Evolutionary conservation across 1,140 invertebrate genomes (phyloP).

Genomic region (Meloidogyne hapla): DNA sequence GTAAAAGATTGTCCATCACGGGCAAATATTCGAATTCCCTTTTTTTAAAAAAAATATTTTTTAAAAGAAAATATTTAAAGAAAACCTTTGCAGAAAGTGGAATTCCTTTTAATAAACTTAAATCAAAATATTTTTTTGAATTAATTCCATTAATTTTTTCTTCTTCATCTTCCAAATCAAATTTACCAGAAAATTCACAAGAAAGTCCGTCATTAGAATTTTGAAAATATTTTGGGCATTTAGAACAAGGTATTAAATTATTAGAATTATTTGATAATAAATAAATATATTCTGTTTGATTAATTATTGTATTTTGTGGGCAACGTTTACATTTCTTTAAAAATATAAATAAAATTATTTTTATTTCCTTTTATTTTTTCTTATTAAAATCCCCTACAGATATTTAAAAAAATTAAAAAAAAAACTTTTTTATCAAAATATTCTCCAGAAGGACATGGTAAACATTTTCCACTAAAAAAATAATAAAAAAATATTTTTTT

Average conservation of each 20-base stretch:
- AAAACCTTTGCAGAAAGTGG: slow-evolving; percentile 5
- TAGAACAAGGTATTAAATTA: slow-evolving; percentile 32
- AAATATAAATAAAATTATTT: background rate
- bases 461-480: slow-evolving; percentile 65
- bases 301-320: slow-evolving; percentile 34
- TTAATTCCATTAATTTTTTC: too few relatives aligned
- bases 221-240: slow-evolving; percentile 43
- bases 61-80: background rate
- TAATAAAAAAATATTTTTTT: slow-evolving; percentile 16
- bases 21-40: slow-evolving; percentile 68
- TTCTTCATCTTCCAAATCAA: slow-evolving; percentile 51
- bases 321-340: slow-evolving; percentile 30
- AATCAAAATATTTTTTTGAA: slow-evolving; percentile 25
- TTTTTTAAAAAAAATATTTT: slow-evolving; percentile 45
- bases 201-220: slow-evolving; percentile 36
- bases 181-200: slow-evolving; percentile 51
- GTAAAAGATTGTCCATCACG: slow-evolving; percentile 70
- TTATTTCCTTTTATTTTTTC: too few relatives aligned
- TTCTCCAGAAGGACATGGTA: slow-evolving; percentile 69
- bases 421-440: slow-evolving; percentile 63
- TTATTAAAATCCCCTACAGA: too few relatives aligned
- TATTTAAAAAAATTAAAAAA: too few relatives aligned
- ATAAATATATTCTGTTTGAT: background rate
- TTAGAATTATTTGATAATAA: background rate
- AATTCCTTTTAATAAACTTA: slow-evolving; percentile 5